phyloP scores from a whole-genome alignment of 2,113 vertebrate genomes.

The Psilopogon haemacephalus region DNA sequence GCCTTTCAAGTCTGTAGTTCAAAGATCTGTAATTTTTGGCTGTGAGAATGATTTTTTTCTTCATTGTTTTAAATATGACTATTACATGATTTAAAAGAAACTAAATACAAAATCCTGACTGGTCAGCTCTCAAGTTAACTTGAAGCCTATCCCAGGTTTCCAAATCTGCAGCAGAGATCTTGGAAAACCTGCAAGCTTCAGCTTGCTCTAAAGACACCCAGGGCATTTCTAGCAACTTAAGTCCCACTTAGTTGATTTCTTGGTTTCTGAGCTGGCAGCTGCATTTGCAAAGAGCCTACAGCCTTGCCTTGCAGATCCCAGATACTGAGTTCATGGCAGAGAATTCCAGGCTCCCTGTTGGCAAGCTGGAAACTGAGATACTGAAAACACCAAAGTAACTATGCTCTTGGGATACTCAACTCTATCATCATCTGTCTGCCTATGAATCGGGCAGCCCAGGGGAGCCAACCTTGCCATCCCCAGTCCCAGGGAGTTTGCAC shows the following conservation, averaged over 20 bases:
- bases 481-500: not conserved
- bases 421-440: not conserved
- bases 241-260: not conserved
- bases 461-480: not conserved
- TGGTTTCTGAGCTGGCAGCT: not conserved
- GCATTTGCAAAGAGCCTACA: not conserved
- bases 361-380: conserved; percentile 21
- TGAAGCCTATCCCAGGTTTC: not conserved
- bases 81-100: not conserved
- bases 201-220: not conserved
- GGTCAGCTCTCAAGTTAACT: not conserved
- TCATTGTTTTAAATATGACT: not conserved
- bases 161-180: not conserved
- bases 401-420: not conserved
- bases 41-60: not conserved
- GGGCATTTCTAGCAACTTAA: not conserved
- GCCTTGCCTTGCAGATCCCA: not conserved
- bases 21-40: conserved; percentile 12
- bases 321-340: not conserved
- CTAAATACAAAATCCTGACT: not conserved
- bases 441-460: not conserved
- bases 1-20: conserved; percentile 10
- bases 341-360: conserved; percentile 19
- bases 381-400: conserved; percentile 4
- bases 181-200: not conserved